Evolutionary conservation across 2,888 invertebrate species (phyloP).

Genomic region (Nineta flava): DNA sequence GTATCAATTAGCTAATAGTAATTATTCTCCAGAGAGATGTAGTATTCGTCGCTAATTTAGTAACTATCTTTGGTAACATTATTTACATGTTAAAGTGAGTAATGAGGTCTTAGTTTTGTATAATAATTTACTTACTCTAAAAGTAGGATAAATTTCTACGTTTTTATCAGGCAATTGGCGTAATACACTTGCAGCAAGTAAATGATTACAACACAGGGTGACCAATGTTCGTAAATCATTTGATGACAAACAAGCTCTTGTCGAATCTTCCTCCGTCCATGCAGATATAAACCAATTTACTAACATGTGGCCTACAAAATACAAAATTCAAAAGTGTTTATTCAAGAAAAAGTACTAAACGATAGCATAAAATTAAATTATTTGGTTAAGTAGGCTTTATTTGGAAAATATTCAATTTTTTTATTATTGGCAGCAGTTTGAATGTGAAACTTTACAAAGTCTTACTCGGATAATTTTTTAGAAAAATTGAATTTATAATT

Average conservation of each 20-base stretch:
- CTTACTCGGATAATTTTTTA: no score
- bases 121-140: slow-evolving; percentile 46
- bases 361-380: no score
- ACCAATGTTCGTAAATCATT: slow-evolving; percentile 64
- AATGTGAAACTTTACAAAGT: no score
- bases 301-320: slow-evolving; percentile 71
- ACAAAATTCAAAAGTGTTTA: neutral
- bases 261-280: slow-evolving; percentile 50
- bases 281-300: slow-evolving; percentile 78
- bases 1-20: no score
- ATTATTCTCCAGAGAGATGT: no score
- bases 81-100: neutral
- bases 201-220: slow-evolving; percentile 72
- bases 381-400: no score
- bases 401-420: no score
- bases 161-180: slow-evolving; percentile 62
- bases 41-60: no score
- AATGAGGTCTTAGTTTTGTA: no score
- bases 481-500: no score
- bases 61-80: neutral
- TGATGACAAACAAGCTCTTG: slow-evolving; percentile 41
- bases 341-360: no score
- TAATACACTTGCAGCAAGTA: slow-evolving; percentile 73
- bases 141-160: slow-evolving; percentile 45
- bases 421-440: no score